Conservation (phyloP, 2,888 invertebrate genomes). For the Thereva nobilitata region DNA sequence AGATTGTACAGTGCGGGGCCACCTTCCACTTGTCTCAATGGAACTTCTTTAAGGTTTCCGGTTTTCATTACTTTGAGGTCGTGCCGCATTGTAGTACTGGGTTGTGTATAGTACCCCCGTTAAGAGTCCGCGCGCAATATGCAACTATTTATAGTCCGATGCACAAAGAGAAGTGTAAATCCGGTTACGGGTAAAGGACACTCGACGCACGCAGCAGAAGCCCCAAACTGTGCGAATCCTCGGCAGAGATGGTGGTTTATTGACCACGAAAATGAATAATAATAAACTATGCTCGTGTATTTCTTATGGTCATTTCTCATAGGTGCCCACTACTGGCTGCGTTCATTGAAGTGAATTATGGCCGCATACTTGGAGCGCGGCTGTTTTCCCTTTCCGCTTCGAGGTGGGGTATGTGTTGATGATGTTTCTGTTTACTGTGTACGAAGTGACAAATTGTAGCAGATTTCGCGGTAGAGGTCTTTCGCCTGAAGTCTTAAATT, state of each 20-base stretch:
- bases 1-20: constrained; percentile 1
- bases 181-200: constrained; percentile 17
- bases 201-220: background rate
- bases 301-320: too few species aligned
- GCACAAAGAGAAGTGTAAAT: constrained; percentile 19
- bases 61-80: constrained; percentile 15
- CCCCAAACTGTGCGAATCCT: background rate
- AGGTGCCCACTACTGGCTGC: too few species aligned
- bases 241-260: constrained; percentile 11
- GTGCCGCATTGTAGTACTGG: background rate
- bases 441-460: too few species aligned
- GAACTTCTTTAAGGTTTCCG: constrained; percentile 6
- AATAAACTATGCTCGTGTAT: too few species aligned
- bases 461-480: too few species aligned
- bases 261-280: constrained; percentile 16
- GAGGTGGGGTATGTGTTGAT: too few species aligned
- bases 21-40: constrained; percentile 20
- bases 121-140: background rate
- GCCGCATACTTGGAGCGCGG: too few species aligned
- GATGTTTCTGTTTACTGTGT: too few species aligned
- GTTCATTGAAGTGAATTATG: too few species aligned
- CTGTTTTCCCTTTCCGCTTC: too few species aligned
- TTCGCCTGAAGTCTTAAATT: too few species aligned
- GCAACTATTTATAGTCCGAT: constrained; percentile 10
- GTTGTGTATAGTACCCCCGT: too few species aligned